Evolutionary conservation across 2,113 vertebrate species (phyloP).

Genomic region (Telmatochromis brachygnathus): DNA sequence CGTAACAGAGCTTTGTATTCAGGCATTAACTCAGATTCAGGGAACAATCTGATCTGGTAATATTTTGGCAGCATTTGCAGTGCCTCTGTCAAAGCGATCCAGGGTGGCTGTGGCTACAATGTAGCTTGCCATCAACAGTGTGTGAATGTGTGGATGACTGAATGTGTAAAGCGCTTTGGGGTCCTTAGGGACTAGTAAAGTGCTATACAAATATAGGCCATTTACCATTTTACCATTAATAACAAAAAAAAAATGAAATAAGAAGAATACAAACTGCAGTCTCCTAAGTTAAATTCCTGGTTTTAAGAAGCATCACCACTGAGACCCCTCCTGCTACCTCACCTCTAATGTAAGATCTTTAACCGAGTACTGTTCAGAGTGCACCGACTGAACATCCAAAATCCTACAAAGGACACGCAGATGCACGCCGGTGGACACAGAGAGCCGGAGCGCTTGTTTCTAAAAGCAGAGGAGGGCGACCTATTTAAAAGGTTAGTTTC

Average conservation of each 20-base stretch:
- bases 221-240: neutral
- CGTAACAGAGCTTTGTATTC: neutral
- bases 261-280: neutral
- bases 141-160: neutral
- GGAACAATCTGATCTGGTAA: neutral
- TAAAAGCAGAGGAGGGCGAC: conserved; percentile 54
- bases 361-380: neutral
- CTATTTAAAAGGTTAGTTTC: conserved; percentile 69
- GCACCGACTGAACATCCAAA: neutral
- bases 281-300: neutral
- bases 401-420: neutral
- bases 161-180: neutral
- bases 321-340: neutral
- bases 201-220: neutral
- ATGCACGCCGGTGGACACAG: neutral
- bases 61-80: neutral
- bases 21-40: neutral
- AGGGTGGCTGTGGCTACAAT: neutral
- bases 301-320: neutral
- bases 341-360: neutral
- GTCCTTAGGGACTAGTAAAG: neutral
- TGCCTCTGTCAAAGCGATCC: neutral
- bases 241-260: neutral
- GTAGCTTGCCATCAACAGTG: neutral
- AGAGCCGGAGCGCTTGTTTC: neutral